Evolutionary conservation across 1,140 invertebrate genomes (phyloP).

Genomic region (Asobara japonica): DNA sequence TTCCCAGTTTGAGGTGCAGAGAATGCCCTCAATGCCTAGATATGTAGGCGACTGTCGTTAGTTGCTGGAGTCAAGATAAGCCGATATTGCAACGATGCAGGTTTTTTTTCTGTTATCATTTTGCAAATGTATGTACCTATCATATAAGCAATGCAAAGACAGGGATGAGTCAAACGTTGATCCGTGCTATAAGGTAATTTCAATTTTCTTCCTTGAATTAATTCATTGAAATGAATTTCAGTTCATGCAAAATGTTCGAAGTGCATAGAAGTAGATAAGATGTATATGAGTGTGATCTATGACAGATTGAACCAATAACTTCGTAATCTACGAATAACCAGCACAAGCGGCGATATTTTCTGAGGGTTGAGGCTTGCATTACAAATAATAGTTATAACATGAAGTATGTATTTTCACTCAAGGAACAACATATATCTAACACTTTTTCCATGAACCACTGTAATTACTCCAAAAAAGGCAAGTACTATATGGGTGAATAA

Average conservation of each 20-base stretch:
- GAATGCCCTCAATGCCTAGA: slow-evolving; percentile 4
- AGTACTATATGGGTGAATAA: no score
- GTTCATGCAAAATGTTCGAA: neutral
- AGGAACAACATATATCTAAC: no score
- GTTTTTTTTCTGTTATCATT: slow-evolving; percentile 2
- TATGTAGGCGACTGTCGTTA: slow-evolving; percentile 2
- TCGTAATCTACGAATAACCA: no score
- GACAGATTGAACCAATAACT: no score
- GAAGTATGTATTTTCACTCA: no score
- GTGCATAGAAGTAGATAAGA: neutral
- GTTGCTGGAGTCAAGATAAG: slow-evolving; percentile 1
- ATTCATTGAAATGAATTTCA: neutral
- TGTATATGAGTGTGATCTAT: no score
- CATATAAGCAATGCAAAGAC: neutral
- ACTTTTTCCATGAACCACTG: no score
- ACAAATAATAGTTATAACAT: no score
- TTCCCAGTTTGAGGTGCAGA: neutral
- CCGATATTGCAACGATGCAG: slow-evolving; percentile 8
- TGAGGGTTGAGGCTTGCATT: no score
- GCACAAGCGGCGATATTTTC: no score
- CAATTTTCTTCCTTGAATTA: neutral
- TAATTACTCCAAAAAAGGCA: no score
- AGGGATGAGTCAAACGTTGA: neutral
- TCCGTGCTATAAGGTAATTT: neutral
- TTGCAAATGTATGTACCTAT: neutral